Conservation (phyloP, 1,140 invertebrate genomes). For the Papilio helenus region DNA sequence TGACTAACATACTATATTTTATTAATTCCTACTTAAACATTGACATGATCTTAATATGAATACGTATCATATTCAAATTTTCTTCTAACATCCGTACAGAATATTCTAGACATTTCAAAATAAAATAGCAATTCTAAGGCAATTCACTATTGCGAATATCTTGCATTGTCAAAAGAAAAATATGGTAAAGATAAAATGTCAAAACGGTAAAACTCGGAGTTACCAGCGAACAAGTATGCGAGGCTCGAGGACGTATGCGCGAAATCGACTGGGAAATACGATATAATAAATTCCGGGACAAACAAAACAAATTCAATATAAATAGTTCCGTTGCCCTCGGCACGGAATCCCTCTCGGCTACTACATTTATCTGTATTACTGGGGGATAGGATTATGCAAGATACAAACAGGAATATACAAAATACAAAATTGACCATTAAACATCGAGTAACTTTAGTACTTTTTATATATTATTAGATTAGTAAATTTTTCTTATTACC, state of each 20-base stretch:
- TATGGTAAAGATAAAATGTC: conserved; percentile 12
- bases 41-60: too few relatives aligned
- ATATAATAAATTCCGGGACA: conserved; percentile 61
- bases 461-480: too few relatives aligned
- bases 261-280: conserved; percentile 65
- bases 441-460: too few relatives aligned
- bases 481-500: too few relatives aligned
- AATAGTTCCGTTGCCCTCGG: conserved; percentile 58
- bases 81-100: too few relatives aligned
- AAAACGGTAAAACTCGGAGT: conserved; percentile 11
- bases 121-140: not conserved
- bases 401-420: not conserved
- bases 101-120: not conserved
- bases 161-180: not conserved
- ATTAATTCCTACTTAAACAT: too few relatives aligned
- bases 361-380: conserved; percentile 67
- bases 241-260: conserved; percentile 48
- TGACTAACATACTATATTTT: not conserved
- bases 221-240: conserved; percentile 14
- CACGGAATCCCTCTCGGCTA: conserved; percentile 56
- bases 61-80: too few relatives aligned
- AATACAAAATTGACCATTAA: not conserved
- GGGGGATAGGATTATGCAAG: conserved; percentile 38
- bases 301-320: conserved; percentile 65
- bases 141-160: conserved; percentile 15